Evolutionary conservation across 2,113 vertebrate species (phyloP).

Genomic region (Ptyas mucosa): DNA sequence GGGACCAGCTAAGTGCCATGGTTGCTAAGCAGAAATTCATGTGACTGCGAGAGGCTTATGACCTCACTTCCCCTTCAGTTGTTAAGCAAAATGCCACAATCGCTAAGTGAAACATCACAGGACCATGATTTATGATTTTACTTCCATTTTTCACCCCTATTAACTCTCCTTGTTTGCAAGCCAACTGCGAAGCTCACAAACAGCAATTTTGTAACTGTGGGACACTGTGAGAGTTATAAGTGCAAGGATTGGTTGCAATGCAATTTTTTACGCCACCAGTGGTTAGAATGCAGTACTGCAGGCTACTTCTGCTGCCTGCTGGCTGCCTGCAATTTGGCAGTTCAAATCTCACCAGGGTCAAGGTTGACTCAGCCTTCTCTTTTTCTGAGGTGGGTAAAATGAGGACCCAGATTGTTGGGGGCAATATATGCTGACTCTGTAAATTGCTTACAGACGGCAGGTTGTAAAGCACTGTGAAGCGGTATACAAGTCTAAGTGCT

Average conservation of each 20-base stretch:
- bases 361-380: too few relatives aligned
- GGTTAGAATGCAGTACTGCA: too few relatives aligned
- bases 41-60: background rate
- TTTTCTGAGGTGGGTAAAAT: too few relatives aligned
- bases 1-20: background rate
- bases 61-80: background rate
- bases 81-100: background rate
- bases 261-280: background rate
- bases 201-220: background rate
- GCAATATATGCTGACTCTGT: too few relatives aligned
- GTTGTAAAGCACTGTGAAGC: too few relatives aligned
- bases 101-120: background rate
- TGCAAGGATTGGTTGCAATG: background rate
- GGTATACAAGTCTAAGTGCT: too few relatives aligned
- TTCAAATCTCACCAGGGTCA: too few relatives aligned
- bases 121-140: background rate
- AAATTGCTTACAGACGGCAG: too few relatives aligned
- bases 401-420: too few relatives aligned
- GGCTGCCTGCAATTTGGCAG: too few relatives aligned
- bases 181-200: background rate
- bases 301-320: too few relatives aligned
- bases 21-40: background rate
- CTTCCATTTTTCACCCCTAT: background rate
- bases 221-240: background rate
- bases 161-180: background rate